Conservation (phyloP, 2,888 invertebrate species). For the Onchidella celtica region DNA sequence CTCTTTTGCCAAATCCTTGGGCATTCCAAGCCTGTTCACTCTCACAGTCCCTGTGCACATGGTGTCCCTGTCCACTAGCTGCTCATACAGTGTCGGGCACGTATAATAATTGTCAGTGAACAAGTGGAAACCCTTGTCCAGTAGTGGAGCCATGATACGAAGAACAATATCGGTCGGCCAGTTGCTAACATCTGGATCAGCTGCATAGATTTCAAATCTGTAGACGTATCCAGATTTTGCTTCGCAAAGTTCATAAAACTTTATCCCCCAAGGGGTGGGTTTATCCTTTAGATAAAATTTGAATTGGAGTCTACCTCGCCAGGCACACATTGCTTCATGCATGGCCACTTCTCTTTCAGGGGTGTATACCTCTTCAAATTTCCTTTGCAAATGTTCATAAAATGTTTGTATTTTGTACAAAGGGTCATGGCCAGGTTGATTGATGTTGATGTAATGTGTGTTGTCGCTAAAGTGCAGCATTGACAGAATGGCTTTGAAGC, state of each 20-base stretch:
- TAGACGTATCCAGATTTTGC: conserved; percentile 4
- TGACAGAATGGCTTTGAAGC: not conserved
- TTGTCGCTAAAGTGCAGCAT: conserved; percentile 27
- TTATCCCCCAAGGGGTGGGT: conserved; percentile 26
- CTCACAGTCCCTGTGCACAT: conserved; percentile 10
- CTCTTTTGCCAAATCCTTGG: not conserved
- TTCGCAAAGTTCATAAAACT: conserved; percentile 29
- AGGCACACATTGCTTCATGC: conserved; percentile 10
- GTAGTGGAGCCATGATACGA: conserved; percentile 22
- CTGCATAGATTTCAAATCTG: conserved; percentile 29
- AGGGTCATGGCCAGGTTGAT: conserved; percentile 22
- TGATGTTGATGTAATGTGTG: not conserved
- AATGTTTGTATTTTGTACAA: not conserved
- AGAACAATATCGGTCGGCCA: conserved; percentile 20
- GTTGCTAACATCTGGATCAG: not conserved
- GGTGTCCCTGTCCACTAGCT: not conserved
- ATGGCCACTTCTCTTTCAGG: conserved; percentile 6
- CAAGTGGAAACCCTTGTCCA: not conserved
- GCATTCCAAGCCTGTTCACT: not conserved
- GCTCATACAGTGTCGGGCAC: conserved; percentile 11
- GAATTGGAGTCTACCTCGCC: not conserved
- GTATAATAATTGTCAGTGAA: conserved; percentile 21
- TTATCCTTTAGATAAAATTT: conserved; percentile 27
- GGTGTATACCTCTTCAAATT: not conserved
- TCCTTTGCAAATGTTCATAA: conserved; percentile 20